Conservation (phyloP, 1,140 invertebrate species). For the Atta colombica region DNA sequence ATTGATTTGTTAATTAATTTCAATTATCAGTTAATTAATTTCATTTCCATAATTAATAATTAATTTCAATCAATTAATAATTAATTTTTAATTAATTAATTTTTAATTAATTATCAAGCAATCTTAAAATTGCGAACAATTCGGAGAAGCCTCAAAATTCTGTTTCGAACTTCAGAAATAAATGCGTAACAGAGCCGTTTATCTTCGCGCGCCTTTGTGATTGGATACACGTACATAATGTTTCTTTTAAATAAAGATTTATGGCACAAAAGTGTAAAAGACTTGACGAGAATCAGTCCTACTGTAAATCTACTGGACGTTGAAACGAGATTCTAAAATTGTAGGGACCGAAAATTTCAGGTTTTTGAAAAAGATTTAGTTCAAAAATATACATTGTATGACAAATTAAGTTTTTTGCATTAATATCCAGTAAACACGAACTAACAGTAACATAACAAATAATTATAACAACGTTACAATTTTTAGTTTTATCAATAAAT, state of each 20-base stretch:
- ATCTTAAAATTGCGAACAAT: slow-evolving; percentile 88
- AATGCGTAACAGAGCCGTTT: not conserved
- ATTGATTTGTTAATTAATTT: not conserved
- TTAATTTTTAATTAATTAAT: not conserved
- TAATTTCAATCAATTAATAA: too few species aligned
- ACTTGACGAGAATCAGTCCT: not conserved
- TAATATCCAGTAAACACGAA: not conserved
- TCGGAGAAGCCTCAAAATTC: slow-evolving; percentile 80
- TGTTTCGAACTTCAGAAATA: not conserved
- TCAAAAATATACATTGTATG: not conserved
- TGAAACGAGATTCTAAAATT: not conserved
- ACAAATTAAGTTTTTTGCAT: not conserved
- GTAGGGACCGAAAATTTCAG: not conserved
- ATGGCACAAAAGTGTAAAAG: not conserved
- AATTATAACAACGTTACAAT: too few species aligned
- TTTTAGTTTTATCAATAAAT: too few species aligned
- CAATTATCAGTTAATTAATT: too few species aligned
- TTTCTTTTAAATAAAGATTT: slow-evolving; percentile 27
- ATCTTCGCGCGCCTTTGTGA: slow-evolving; percentile 16
- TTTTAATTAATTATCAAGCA: not conserved
- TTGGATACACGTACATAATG: not conserved
- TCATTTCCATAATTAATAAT: too few species aligned
- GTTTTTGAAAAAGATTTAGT: not conserved
- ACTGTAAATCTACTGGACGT: not conserved
- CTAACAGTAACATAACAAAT: too few species aligned